Percentiles rank a stretch among this genome's conserved stretches.
phyloP scores from a whole-genome alignment of 1,140 invertebrate species.

The Pseudomyrmex flavicornis region DNA sequence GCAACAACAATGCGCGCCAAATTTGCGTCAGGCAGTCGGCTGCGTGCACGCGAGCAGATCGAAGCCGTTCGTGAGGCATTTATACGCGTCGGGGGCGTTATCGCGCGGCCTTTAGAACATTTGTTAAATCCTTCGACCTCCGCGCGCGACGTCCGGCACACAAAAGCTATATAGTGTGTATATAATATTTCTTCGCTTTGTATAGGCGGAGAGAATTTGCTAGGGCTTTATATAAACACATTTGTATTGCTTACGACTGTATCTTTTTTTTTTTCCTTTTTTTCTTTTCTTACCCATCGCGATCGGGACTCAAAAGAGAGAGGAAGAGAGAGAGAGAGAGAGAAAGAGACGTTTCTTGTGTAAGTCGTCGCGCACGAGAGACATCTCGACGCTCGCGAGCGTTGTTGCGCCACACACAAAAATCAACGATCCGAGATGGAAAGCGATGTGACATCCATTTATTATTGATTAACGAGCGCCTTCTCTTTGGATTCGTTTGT shows the following conservation, averaged over 20 bases:
- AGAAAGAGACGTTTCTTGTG: not conserved
- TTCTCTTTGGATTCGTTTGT: not conserved
- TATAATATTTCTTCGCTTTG: conserved; percentile 14
- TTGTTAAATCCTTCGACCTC: conserved; percentile 23
- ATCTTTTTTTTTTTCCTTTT: not conserved
- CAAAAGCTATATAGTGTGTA: not conserved
- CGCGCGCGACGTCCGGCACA: not conserved
- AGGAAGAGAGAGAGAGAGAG: conserved; percentile 7
- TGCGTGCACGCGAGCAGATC: conserved; percentile 1
- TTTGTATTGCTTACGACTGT: conserved; percentile 20
- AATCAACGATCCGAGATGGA: conserved; percentile 14
- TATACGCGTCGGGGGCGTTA: conserved; percentile 38
- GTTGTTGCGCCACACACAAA: too few species aligned
- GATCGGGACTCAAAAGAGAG: not conserved
- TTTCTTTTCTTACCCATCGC: too few species aligned
- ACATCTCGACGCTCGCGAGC: too few species aligned
- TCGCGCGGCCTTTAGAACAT: not conserved
- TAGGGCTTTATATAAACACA: conserved; percentile 15
- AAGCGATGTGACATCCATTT: conserved; percentile 43
- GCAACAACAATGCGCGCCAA: conserved; percentile 6
- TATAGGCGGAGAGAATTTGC: conserved; percentile 5
- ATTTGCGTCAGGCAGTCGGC: conserved; percentile 6
- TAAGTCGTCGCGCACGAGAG: not conserved
- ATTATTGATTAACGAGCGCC: conserved; percentile 50
- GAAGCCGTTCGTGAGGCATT: conserved; percentile 38